Percentiles rank a stretch among this genome's conserved stretches.
phyloP scores from a whole-genome alignment of 1,140 invertebrate genomes.

The Drosophila biarmipes region DNA sequence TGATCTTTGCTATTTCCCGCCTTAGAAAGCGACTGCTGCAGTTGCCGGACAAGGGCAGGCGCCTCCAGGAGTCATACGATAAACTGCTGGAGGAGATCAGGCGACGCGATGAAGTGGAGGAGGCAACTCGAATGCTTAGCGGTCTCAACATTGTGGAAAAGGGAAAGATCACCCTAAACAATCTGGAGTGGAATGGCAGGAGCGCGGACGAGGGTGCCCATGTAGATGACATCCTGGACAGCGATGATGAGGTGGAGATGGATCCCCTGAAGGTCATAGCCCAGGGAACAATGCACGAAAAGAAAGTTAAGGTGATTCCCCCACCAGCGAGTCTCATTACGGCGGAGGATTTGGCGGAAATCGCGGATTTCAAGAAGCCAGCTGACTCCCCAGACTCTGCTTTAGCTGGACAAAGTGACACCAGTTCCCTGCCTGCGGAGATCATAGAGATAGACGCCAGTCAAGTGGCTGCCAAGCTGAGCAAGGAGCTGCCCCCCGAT shows the following conservation, averaged over 20 bases:
- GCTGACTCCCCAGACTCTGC: constrained; percentile 54
- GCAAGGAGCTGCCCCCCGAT: constrained; percentile 63
- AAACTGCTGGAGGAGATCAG: constrained; percentile 86
- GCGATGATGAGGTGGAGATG: constrained; percentile 88
- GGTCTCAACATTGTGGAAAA: constrained; percentile 86
- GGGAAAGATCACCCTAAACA: constrained; percentile 86
- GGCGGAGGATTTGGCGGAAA: constrained; percentile 87
- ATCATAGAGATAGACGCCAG: constrained; percentile 59
- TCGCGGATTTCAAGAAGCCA: constrained; percentile 83
- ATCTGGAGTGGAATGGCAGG: constrained; percentile 89
- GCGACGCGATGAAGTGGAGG: constrained; percentile 86
- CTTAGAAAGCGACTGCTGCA: constrained; percentile 82
- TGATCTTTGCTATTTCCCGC: constrained; percentile 8
- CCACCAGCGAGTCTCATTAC: constrained; percentile 87
- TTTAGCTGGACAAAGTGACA: constrained; percentile 41
- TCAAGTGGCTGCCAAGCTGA: constrained; percentile 33
- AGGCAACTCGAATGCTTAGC: constrained; percentile 86
- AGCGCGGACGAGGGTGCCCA: constrained; percentile 59
- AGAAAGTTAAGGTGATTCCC: constrained; percentile 86
- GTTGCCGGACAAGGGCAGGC: constrained; percentile 89
- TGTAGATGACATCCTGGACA: constrained; percentile 85
- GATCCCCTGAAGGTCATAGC: constrained; percentile 89
- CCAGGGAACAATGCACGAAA: constrained; percentile 86
- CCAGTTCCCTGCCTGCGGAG: constrained; percentile 41
- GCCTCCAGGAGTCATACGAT: constrained; percentile 86